Base-by-base conservation (phyloP, 1,140 invertebrate species). In the Papilio machaon region DNA sequence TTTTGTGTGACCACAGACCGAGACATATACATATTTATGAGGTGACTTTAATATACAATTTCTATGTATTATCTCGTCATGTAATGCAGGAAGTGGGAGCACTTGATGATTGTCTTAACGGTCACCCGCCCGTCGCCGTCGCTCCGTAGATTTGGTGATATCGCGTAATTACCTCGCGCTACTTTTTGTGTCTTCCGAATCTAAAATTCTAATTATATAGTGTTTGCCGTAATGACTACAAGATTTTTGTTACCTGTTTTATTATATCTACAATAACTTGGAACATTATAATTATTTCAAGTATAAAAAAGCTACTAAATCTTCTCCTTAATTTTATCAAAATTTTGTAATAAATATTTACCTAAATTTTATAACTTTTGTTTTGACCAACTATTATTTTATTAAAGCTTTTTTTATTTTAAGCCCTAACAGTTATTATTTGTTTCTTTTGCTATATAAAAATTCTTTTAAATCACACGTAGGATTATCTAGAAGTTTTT, bases 11-110 rank as follows among this genome's bases (percentile, higher is more conserved):
- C 89, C 93, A 93, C 90, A 88, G 90, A 94, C 90, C 92, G 92
- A 92, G 85, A 92, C 92, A 89, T 86, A 94, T 94, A 90, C 91
- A 94, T 94, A 94, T 94, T 93, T 93, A 94, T 94, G 92, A 94
- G 90, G 85, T 89, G 89, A 92, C 90, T 94, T 90, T 94, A 92
- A 93, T 94, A 92, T 92, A 93, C 92, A 94, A 93, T 93, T 94
- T 94, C 91, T 93, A 94, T 93, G 93, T 94, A 92, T 93, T 92
- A 94, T 93, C 91, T 93, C 84, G 82, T 85, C 88, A 85, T 86
- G 89, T 92, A 91, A 93, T 91, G 90, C 90, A 92, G 92, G 92
- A 94, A 94, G 90, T 90, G 82, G 86, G 81, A 85, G 86, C 85
- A 86, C 86, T 86, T 90, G 91, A 87, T 88, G 88, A 91, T 92